Base-by-base conservation (phyloP, 1,140 invertebrate genomes). In the Apocrypta bakeri region DNA sequence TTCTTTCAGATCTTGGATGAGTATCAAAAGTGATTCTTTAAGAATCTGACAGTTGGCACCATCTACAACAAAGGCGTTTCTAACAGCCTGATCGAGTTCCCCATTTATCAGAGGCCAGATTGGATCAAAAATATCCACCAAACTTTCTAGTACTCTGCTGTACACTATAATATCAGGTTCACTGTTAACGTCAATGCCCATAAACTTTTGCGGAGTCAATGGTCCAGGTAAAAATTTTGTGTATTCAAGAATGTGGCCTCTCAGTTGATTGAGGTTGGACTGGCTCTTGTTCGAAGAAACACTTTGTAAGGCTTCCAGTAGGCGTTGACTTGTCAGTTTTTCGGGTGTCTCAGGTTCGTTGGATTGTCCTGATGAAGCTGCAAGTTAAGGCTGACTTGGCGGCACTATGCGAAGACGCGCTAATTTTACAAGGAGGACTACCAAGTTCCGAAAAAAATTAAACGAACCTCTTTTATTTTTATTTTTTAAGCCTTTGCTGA, bases 161-260 rank as follows among this genome's bases (percentile, higher is more conserved):
- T 94, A 94, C 8, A 89, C 83, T 33, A 87, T 85, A 17, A 87
- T 82, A 31, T 93, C 91, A 80, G 93, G 89, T 71, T 91, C 84
- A 56, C 87, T 77, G 4, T 72, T 25, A 31, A 40, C 1, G 92
- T 94, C 92, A 75, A 93, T 24, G 84, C 90, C 87, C 71, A 89
- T 63, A 83, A 95, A 89, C 86, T 94, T 94, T 86, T 95, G 94
- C 21, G 93, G 90, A 0, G 95, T 96, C 33, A 94, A 79, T 2
- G 94, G 93, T 0, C 95, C 94, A 0, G 95, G 95, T 27, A 96
- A 90, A 79, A 88, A 88, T 25, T 86, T 69, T 4, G 85, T 63
- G 17, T 93, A 88, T 85, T 83, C 73, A 82, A 31, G 40, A 61
- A 91, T 86, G 27, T 68, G 63, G 0, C 42, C 82, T 83, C 87